These are phyloP conservation scores for Monochamus saltuarius DNA, from an alignment of 1,140 invertebrate species.

Conservation along the genomic window DNA sequence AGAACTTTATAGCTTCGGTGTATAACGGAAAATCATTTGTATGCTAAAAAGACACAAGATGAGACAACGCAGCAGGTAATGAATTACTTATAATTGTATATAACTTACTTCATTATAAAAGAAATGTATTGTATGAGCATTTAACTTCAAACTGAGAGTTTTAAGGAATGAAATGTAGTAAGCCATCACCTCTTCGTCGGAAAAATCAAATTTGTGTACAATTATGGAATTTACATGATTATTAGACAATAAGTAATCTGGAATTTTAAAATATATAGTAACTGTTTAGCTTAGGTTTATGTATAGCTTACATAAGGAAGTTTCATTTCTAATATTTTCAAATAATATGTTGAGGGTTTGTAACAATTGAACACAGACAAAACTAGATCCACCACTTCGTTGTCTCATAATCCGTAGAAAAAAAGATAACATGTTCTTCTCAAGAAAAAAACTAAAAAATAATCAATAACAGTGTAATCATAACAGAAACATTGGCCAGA, in stretches of 20 bases:
- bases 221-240: constrained; percentile 99
- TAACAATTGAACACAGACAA: constrained; percentile 95
- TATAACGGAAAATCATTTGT: constrained; percentile 99
- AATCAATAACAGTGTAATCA: background rate
- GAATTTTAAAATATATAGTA: constrained; percentile 39
- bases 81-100: constrained; percentile 8
- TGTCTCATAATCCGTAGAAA: constrained; percentile 97
- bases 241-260: constrained; percentile 98
- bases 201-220: constrained; percentile 99
- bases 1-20: constrained; percentile 99
- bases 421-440: constrained; percentile 99
- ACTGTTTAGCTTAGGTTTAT: background rate
- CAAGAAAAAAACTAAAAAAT: constrained; percentile 89
- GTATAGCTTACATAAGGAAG: constrained; percentile 88
- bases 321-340: constrained; percentile 99
- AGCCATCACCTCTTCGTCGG: constrained; percentile 99
- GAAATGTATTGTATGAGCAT: constrained; percentile 98
- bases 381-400: constrained; percentile 87
- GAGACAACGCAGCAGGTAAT: background rate
- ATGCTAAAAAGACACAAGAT: constrained; percentile 67
- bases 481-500: no score
- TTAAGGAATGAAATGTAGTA: constrained; percentile 99
- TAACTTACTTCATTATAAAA: constrained; percentile 96
- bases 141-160: constrained; percentile 97
- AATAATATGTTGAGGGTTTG: constrained; percentile 99